Conservation (phyloP, 2,797 vertebrate genomes). For the Mormyrops attenuatus region DNA sequence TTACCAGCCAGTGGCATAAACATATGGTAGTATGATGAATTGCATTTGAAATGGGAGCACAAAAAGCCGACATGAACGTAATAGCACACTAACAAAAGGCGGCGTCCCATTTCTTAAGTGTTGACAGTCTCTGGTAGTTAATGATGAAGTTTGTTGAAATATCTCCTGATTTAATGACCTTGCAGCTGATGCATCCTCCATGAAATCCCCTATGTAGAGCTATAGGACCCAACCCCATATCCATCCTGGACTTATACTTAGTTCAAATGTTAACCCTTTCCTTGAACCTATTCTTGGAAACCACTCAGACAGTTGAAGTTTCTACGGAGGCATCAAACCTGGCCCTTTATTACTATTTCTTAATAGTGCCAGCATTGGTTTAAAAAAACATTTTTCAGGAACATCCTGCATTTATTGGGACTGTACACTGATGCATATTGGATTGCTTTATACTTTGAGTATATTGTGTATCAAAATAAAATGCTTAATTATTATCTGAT, state of each 20-base stretch:
- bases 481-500: not conserved
- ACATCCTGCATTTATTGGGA: not conserved
- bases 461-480: not conserved
- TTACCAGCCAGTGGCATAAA: not conserved
- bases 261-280: not conserved
- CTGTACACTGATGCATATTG: not conserved
- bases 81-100: not conserved
- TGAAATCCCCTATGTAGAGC: not conserved
- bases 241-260: not conserved
- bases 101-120: not conserved
- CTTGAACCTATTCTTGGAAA: not conserved
- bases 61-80: not conserved
- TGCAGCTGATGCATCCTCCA: not conserved
- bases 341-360: not conserved
- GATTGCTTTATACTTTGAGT: not conserved
- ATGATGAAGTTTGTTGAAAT: slow-evolving; percentile 15
- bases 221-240: not conserved
- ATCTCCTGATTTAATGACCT: not conserved
- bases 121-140: not conserved
- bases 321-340: not conserved
- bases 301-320: not conserved
- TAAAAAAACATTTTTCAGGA: not conserved
- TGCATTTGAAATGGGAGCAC: not conserved
- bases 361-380: not conserved
- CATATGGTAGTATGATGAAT: slow-evolving; percentile 17